Base-by-base conservation (phyloP, 2,113 vertebrate species). In the Tetraodon nigroviridis region DNA sequence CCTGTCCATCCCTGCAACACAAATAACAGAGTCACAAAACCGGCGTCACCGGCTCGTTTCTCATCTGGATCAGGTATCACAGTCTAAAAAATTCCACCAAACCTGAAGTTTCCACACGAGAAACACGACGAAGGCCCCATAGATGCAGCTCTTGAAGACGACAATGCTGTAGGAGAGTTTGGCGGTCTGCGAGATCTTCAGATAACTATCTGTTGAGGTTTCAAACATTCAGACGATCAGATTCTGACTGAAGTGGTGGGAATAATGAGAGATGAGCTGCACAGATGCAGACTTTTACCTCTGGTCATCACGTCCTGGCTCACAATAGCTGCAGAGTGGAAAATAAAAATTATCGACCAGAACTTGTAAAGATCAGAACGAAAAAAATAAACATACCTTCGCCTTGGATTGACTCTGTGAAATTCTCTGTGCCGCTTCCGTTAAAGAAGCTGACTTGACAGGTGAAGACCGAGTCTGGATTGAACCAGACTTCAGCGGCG, bases 381-480 rank as follows among this genome's bases (percentile, higher is more conserved):
- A 37, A 11, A 3, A 10, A 11, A 48, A 7, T 1, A 3, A 22
- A 59, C 60, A 2, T 44, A 78, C 66, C 60, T 51, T 6, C 15
- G 7, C 72, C 64, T 0, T 0, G 0, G 12, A 82, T 1, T 0
- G 1, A 1, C 0, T 0, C 7, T 6, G 0, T 0, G 3, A 1
- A 0, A 7, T 8, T 0, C 0, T 0, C 0, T 0, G 0, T 37
- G 0, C 0, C 0, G 0, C 0, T 6, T 11, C 53, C 75, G 11
- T 70, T n/a, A 3, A 59, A 85, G 87, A 92, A 96, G 0, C 0
- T 27, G 61, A 90, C 88, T 1, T 13, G 49, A 51, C 95, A 98
- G 3, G 61, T 67, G 19, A 95, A 94, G 0, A 0, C 1, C 6
- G 70, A 89, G 0, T 3, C 8, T 0, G 78, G 46, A 1, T 82